Base-by-base conservation (phyloP, 2,888 invertebrate genomes). In the Andrena trimmerana region DNA sequence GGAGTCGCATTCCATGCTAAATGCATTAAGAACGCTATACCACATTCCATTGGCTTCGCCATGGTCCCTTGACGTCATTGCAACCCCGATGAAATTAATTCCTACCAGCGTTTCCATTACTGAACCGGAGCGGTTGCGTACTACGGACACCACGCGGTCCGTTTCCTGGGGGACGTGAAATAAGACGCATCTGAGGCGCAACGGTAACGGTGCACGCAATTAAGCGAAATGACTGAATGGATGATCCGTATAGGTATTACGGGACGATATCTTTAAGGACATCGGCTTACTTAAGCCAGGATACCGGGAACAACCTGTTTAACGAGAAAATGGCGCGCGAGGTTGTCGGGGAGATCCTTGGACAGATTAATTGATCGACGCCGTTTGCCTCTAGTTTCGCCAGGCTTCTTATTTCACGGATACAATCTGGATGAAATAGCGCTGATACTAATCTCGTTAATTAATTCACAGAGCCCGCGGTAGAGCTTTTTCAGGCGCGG, bases 1-100 rank as follows among this genome's bases (percentile, higher is more conserved):
- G 89, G 89, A 90, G 89, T 89, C 74, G 85, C 90, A 90, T 90
- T 89, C 90, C 90, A 86, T 81, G 87, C 73, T 89, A 90, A 90
- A 90, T 89, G 89, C 89, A 89, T 89, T 86, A 88, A 87, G 89
- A 90, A 89, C 86, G 87, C 87, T 85, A 89, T 88, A 78, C 78
- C 76, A 42, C 85, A 76, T 85, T 84, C 84, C 81, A 31, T 24
- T 62, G 62, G 71, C 52, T 65, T 74, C 69, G 54, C 62, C 33
- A 52, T 52, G 24, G 57, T 4, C 71, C 50, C n/a, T 31, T 27
- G 63, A 59, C 57, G 67, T 83, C 72, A 71, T 73, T 60, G 57
- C 78, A 73, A 71, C 60, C 65, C 70, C 27, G 65, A 16, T 48
- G 68, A 68, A 69, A 85, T 85, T 86, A 84, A 86, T 86, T 84